A percentile compares a stretch with the other conserved stretches of the same genome.
phyloP scores from a whole-genome alignment of 2,888 invertebrate genomes.

The Lamellibrachia columna region DNA sequence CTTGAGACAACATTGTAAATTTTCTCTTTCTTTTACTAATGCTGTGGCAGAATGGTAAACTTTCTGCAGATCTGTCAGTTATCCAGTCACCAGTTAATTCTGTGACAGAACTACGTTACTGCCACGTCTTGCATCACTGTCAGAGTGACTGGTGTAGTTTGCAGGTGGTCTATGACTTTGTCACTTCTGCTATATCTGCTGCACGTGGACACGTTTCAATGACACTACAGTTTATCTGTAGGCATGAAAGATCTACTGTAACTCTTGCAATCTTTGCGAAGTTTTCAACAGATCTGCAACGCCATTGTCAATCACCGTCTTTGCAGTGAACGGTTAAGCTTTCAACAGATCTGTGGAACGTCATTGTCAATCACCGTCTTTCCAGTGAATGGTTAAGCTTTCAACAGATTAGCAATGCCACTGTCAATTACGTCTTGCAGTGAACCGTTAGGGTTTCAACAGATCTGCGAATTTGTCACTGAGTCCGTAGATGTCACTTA shows the following conservation, averaged over 20 bases:
- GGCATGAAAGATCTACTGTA: too few relatives aligned
- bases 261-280: too few relatives aligned
- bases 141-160: neutral
- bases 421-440: neutral
- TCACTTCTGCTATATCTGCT: neutral
- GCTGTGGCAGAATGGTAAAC: too few relatives aligned
- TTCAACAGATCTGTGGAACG: too few relatives aligned
- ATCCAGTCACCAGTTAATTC: neutral
- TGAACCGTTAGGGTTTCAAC: neutral
- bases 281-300: neutral
- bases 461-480: slow-evolving; percentile 20
- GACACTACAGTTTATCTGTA: neutral
- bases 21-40: neutral
- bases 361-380: too few relatives aligned
- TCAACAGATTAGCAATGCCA: neutral
- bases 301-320: neutral
- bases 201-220: neutral
- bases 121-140: neutral
- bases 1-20: neutral
- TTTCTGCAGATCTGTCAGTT: neutral
- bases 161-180: neutral
- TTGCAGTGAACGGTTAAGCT: too few relatives aligned
- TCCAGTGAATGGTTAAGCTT: neutral
- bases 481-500: slow-evolving; percentile 55
- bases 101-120: neutral